These are phyloP conservation scores for Eristalis arbustorum DNA, from an alignment of 2,888 invertebrate species.

Conservation along the genomic window DNA sequence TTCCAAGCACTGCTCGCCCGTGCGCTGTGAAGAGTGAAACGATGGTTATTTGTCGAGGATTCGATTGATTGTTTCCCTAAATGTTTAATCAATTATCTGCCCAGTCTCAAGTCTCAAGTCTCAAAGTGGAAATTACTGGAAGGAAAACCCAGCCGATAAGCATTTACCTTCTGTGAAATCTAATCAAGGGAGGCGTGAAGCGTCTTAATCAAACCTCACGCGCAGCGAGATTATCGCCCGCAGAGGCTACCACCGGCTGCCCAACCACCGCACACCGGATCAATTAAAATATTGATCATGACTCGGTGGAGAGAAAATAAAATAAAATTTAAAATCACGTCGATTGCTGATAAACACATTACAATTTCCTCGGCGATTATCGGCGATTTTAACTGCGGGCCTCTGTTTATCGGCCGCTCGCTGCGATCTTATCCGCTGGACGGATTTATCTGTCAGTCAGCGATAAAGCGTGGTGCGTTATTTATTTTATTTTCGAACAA, in stretches of 20 bases:
- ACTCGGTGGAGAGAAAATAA: not conserved
- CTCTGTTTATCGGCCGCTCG: conserved; percentile 14
- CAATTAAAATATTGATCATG: conserved; percentile 33
- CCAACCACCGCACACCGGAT: not conserved
- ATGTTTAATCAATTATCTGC: conserved; percentile 45
- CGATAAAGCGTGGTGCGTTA: conserved; percentile 29
- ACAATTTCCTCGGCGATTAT: conserved; percentile 46
- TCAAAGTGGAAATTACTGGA: conserved; percentile 29
- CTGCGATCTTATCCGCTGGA: conserved; percentile 36
- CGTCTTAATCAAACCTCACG: conserved; percentile 23
- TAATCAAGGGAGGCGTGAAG: conserved; percentile 50
- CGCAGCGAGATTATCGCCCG: conserved; percentile 13
- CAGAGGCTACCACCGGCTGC: not conserved
- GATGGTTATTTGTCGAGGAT: conserved; percentile 46
- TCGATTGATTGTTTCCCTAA: conserved; percentile 45
- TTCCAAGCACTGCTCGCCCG: not conserved
- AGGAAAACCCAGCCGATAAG: conserved; percentile 41
- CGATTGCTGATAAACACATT: conserved; percentile 18
- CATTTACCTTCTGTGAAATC: conserved; percentile 33
- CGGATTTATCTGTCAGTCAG: conserved; percentile 42
- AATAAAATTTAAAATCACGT: conserved; percentile 21
- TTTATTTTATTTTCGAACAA: not conserved
- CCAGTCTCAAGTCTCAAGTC: too few relatives aligned
- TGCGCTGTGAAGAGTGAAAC: not conserved
- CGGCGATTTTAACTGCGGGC: conserved; percentile 11